Evolutionary conservation across 2,888 invertebrate species (phyloP), one percentile per base, ranked within the genome.

Genomic region (Plebejus argus): DNA sequence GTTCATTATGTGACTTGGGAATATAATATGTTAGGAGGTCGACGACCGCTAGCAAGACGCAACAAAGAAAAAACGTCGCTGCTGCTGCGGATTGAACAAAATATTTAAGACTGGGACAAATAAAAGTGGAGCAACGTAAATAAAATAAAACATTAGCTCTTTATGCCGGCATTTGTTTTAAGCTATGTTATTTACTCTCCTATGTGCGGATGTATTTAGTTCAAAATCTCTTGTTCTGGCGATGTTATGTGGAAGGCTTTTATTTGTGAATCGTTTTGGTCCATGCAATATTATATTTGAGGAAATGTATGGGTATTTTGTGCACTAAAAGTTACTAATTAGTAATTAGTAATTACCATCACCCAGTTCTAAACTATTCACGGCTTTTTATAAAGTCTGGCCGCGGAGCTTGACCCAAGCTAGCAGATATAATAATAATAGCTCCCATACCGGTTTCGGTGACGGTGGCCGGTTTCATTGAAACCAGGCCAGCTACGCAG

Each of bases 81-180:
- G 15, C 66, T 15, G 33, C 66, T 33, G 33, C 28, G 66, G 66
- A 33, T 66, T 28, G 66, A 28, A 28, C 66, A 33, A 33, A 66
- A 66, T 66, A 66, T 33, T 61, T 33, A 66, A 66, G 66, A 66
- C 28, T 10, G 66, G 66, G 28, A 33, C 66, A 18, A n/a, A n/a
- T n/a, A n/a, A n/a, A 66, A 66, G 66, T 15, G 28, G 66, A 12
- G 28, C 66, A 23, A 33, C 66, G 15, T 66, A 66, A 28, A 66
- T 66, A 28, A 66, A 66, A 66, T 66, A 28, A 66, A 66, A 66
- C 18, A 28, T 66, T 33, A 28, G 66, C 66, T 66, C 28, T 66
- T 33, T 66, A 66, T 66, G 66, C 15, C 28, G 15, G 66, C 28
- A 66, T 66, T 66, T 66, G 61, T 61, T 28, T 18, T 15, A 61